Evolutionary conservation across 2,113 vertebrate species (phyloP).

Genomic region (Istiophorus platypterus): DNA sequence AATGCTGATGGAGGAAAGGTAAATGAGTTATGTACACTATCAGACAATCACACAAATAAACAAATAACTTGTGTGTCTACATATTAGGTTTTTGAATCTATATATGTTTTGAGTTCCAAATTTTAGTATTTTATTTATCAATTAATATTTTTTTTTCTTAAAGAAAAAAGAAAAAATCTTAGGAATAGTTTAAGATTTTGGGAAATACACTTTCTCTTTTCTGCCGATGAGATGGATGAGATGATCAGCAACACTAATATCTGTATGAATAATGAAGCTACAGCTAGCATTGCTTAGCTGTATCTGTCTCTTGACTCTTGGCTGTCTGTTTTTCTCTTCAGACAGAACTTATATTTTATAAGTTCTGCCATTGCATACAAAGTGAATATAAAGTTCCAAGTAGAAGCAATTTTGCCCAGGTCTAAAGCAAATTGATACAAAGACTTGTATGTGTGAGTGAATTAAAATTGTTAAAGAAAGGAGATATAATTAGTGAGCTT

Average conservation of each 20-base stretch:
- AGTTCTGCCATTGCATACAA: neutral
- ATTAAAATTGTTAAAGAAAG: neutral
- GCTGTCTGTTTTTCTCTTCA: neutral
- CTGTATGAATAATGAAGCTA: neutral
- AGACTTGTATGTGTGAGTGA: too few relatives aligned
- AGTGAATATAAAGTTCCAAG: neutral
- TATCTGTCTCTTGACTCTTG: neutral
- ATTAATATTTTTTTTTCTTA: neutral
- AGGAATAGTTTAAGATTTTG: neutral
- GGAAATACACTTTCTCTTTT: neutral
- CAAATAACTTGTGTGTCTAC: neutral
- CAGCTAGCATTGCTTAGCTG: neutral
- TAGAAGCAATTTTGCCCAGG: neutral
- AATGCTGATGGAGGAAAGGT: slow-evolving; percentile 99
- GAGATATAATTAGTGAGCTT: neutral
- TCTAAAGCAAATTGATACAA: neutral
- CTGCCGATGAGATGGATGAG: neutral
- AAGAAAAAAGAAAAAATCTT: neutral
- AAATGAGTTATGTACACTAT: slow-evolving; percentile 1
- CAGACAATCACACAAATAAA: neutral
- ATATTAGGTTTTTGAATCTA: neutral
- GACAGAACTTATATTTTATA: neutral
- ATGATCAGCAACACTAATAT: neutral
- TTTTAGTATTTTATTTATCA: neutral
- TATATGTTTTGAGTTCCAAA: neutral